Evolutionary conservation across 2,888 invertebrate genomes (phyloP), one percentile per base, ranked within the genome.

Genomic region (Conus canariensis): DNA sequence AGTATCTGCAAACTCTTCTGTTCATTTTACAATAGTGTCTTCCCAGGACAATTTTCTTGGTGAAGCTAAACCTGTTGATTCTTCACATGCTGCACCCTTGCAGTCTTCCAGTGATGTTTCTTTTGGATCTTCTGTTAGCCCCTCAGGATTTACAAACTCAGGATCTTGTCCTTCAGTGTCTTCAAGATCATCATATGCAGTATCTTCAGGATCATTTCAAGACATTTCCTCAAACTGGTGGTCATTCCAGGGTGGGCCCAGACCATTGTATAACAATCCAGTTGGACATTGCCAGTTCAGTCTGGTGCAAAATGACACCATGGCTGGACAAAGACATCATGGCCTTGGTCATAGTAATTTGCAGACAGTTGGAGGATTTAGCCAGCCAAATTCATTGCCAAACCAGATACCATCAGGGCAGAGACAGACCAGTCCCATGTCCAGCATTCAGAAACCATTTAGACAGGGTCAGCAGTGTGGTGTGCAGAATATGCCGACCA

Each of bases 31-130:
- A 8, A 16, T 19, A 80, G 80, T 25, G 19, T 83, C 82, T 22
- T 56, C 30, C 82, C 45, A 58, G 56, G 58, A 58, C 82, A 56
- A 12, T 14, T 4, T 80, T 45, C 14, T 58, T 58, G 58, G 58
- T 58, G 19, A 6, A 8, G 58, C 9, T 56, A 83, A 58, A 58
- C 82, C 82, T 58, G 19, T 22, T 22, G 22, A 58, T 83, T 83
- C 82, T 58, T 22, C 82, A 22, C 58, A 56, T 9, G 58, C 58
- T 58, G 56, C 25, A 83, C 56, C 82, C 56, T 58, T 22, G 22
- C 82, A 56, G 82, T 58, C 82, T 22, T 83, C 82, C 58, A 83
- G 82, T 58, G 82, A 22, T 58, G 58, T 22, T 58, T 58, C 82
- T 83, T 58, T 22, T 7, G 56, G 56, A 56, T 83, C 82, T 5